Base-by-base conservation (phyloP, 53 echinoderm and acorn worm species). In the Holothuria scabra region DNA sequence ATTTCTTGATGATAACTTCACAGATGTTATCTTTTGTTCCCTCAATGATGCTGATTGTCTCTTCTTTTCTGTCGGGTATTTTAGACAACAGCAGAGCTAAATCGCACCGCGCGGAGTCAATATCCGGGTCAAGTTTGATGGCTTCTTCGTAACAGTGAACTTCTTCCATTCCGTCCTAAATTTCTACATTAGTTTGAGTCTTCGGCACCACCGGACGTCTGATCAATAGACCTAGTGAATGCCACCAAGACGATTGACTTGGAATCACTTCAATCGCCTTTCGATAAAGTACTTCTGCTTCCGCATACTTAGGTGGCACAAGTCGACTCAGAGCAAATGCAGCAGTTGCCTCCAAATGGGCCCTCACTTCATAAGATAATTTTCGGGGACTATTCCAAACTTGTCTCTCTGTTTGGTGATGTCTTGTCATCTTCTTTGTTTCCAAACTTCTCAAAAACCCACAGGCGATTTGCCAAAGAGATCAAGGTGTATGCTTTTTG, bases 251-350 rank as follows among this genome's bases (percentile, higher is more conserved):
- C 37, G 74, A 48, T 13, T 74, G 37, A 67, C 13, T 67, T 34
- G 30, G 3, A 22, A 74, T 26, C 41, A 37, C 37, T 24, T 28
- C 46, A 46, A 74, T 21, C 5, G 74, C 74, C 46, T 46, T 38
- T 26, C 46, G 74, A 8, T 74, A 74, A 25, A 22, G 31, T 74
- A 24, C 2, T 74, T 74, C 74, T 20, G 48, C 44, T 74, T 74
- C 74, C 26, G 46, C n/a, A 46, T 48, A 74, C n/a, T 74, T 74
- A 46, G 6, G 19, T 6, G 74, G 74, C 25, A 48, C 74, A 74
- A 74, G 74, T 46, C 74, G 38, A n/a, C 41, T n/a, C 37, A 74
- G n/a, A 38, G 74, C 74, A 22, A 74, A 74, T 33, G 74, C 74
- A 74, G 74, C 74, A 48, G 46, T 74, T 7, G 74, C 49, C 41